These are phyloP conservation scores for Stegostoma tigrinum DNA, from an alignment of 2,113 vertebrate genomes.

Conservation along the genomic window DNA sequence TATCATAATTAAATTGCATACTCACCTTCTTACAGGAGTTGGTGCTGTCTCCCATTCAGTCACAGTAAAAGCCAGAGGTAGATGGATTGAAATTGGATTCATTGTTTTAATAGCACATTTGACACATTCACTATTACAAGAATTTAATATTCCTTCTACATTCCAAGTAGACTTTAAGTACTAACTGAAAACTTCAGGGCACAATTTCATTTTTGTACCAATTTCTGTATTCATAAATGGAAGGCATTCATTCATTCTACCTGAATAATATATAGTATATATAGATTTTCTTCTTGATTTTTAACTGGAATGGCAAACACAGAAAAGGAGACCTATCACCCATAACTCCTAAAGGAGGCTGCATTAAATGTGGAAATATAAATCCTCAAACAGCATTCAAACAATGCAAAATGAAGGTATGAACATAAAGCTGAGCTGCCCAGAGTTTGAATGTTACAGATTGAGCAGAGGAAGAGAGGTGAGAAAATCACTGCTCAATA, in stretches of 20 bases:
- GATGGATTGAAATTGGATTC: too few relatives aligned
- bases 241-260: not conserved
- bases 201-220: not conserved
- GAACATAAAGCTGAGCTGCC: not conserved
- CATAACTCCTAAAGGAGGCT: not conserved
- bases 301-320: slow-evolving; percentile 43
- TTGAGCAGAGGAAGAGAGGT: not conserved
- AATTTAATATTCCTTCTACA: not conserved
- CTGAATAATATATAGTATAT: not conserved
- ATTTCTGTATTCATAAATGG: not conserved
- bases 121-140: not conserved
- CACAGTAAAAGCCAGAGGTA: too few relatives aligned
- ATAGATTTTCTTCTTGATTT: not conserved
- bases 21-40: too few relatives aligned
- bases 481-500: not conserved
- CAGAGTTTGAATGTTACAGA: not conserved
- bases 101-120: too few relatives aligned
- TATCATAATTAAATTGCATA: too few relatives aligned
- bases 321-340: slow-evolving; percentile 33
- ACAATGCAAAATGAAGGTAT: not conserved
- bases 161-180: not conserved
- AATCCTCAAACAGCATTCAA: not conserved
- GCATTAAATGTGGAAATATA: not conserved
- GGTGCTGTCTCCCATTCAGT: too few relatives aligned
- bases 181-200: not conserved